Evolutionary conservation across 2,113 vertebrate species (phyloP).

Genomic region (Oplegnathus fasciatus): DNA sequence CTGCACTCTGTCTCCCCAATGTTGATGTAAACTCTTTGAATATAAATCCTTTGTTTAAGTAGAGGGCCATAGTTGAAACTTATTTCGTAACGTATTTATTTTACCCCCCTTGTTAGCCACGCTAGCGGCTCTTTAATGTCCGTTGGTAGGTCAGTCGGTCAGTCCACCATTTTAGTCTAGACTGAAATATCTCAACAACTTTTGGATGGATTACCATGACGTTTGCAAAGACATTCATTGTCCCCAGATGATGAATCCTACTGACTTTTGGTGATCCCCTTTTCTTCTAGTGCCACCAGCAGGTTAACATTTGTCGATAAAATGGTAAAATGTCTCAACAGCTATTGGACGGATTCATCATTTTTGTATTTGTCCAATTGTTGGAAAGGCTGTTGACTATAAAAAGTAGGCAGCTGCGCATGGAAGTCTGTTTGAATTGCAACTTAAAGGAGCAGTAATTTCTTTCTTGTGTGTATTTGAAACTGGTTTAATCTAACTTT

Average conservation of each 20-base stretch:
- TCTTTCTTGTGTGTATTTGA: background rate
- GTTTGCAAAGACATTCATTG: background rate
- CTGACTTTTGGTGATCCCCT: background rate
- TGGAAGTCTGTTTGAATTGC: background rate
- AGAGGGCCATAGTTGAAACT: background rate
- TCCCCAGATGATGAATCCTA: background rate
- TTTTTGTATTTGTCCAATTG: background rate
- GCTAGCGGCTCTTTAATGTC: background rate
- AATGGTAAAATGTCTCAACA: background rate
- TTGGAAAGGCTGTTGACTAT: background rate
- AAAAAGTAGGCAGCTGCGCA: too few species aligned
- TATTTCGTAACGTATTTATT: background rate
- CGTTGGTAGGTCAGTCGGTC: background rate
- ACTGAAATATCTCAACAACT: background rate
- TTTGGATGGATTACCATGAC: background rate
- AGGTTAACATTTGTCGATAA: too few species aligned
- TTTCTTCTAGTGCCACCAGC: background rate
- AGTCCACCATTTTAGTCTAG: background rate
- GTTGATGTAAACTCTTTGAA: conserved; percentile 26
- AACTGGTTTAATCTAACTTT: background rate
- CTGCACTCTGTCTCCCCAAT: background rate
- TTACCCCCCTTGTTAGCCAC: background rate
- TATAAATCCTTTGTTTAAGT: conserved; percentile 15
- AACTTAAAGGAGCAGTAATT: too few species aligned
- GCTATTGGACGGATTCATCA: background rate